Evolutionary conservation across 2,888 invertebrate genomes (phyloP), one percentile per base, ranked within the genome.

Genomic region (Minunthozetes semirufus): DNA sequence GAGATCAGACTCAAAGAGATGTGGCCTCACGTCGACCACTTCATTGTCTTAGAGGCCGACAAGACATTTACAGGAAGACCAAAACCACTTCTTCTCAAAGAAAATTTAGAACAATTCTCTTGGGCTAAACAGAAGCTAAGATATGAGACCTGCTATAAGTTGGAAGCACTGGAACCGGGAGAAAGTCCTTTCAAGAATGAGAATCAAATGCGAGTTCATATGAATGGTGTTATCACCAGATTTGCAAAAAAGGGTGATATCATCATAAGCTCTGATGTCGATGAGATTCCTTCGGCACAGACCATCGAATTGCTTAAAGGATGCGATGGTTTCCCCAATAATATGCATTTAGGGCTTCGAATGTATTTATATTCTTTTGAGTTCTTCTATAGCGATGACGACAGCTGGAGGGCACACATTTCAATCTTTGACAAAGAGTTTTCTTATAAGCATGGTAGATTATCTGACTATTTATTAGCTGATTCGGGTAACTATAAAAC

Each of bases 291-390:
- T 19, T 29, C 71, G 6, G n/a, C 11, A 22, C 19, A 19, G n/a
- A 71, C 75, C n/a, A 25, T 75, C 1, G n/a, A 59, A 11, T 15
- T 75, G 56, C 33, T 75, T 11, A 48, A 53, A 42, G 0, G 17
- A 13, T 75, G 75, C 19, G 15, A 9, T 15, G 75, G 71, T n/a
- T 75, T 42, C 56, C 75, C 75, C 25, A n/a, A 48, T n/a, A 11
- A n/a, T 17, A 50, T 75, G 46, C 75, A 75, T 29, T 46, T 75
- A 27, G 53, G 42, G 33, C 27, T 75, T 13, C 53, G 38, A 6
- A 75, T 70, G n/a, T 75, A 56, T 72, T 75, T 75, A 11, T 75
- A 75, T 48, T 75, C 75, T 2, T 75, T 75, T 71, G 71, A 75
- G 56, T 75, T 71, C 38, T 75, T 56, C 59, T 75, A 25, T 27